These are phyloP conservation scores for Nannoperca obscura DNA, from an alignment of 2,797 vertebrate species.

Conservation along the genomic window DNA sequence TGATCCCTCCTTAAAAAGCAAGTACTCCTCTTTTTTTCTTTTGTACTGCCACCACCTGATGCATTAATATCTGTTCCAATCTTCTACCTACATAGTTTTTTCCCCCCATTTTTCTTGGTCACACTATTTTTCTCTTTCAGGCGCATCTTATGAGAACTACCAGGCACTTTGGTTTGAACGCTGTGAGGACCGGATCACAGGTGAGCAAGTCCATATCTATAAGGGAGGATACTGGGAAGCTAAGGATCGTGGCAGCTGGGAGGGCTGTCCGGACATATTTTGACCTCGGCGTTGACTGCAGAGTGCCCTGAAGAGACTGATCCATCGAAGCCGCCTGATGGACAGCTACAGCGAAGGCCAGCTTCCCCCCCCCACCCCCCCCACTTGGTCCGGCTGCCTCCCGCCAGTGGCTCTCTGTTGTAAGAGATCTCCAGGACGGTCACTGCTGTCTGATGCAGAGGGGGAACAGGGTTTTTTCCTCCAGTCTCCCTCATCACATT, in stretches of 20 bases:
- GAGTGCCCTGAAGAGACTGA: conserved; percentile 54
- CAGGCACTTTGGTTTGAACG: conserved; percentile 93
- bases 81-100: background rate
- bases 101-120: background rate
- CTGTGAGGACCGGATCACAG: conserved; percentile 89
- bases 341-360: conserved; percentile 36
- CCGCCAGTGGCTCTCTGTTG: conserved; percentile 77
- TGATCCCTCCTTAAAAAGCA: conserved; percentile 87
- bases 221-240: conserved; percentile 95
- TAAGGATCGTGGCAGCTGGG: conserved; percentile 94
- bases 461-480: conserved; percentile 38
- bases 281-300: conserved; percentile 72
- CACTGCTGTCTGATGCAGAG: conserved; percentile 56
- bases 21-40: conserved; percentile 75
- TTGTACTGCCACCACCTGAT: conserved; percentile 10
- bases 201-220: conserved; percentile 92
- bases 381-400: conserved; percentile 36
- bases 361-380: conserved; percentile 9
- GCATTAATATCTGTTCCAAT: background rate
- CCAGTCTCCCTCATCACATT: conserved; percentile 26
- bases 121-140: conserved; percentile 68
- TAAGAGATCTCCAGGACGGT: conserved; percentile 75
- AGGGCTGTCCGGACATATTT: conserved; percentile 91
- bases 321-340: conserved; percentile 35
- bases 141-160: conserved; percentile 89